Evolutionary conservation across 2,888 invertebrate species (phyloP), one percentile per base, ranked within the genome.

Genomic region (Cyaniris semiargus): DNA sequence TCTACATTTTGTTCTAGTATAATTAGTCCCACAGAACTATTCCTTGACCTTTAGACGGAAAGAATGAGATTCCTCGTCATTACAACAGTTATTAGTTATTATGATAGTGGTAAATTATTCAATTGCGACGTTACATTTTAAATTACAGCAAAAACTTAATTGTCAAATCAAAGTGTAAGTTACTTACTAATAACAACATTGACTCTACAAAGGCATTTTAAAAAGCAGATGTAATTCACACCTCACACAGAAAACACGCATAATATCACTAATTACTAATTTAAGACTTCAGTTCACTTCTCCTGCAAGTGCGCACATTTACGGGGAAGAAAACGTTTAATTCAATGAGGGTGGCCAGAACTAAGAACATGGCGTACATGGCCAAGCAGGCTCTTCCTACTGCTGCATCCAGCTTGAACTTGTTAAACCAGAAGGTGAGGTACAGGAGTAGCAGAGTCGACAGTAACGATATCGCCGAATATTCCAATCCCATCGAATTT

Each of bases 241-340:
- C 66, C 75, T 79, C 78, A 77, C 75, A 70, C 79, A 70, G 56
- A 75, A 77, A 76, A 66, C 66, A 72, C 72, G 44, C 78, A 77
- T 56, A 72, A 77, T 56, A 72, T 77, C 76, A 78, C 78, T 74
- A 76, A 58, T 1, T 76, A 77, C 58, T 75, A 78, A 76, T 70
- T 84, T 90, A 91, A 83, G 87, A 87, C 80, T 88, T 90, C 79
- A 92, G 87, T 86, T 93, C 92, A 83, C 84, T 88, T 87, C 96
- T 95, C 87, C 95, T 95, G 92, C 98, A 98, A 80, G 97, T 97
- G 83, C 97, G 98, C 83, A 97, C 95, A 93, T 98, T 98, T 84
- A 98, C 97, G 84, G 96, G 96, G 94, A 98, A 98, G 96, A 98
- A 98, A 81, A 98, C 97, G 91, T 98, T 98, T 85, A 98, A 95